phyloP scores from a whole-genome alignment of 2,113 vertebrate genomes.

The Myanophis thanlyinensis region DNA sequence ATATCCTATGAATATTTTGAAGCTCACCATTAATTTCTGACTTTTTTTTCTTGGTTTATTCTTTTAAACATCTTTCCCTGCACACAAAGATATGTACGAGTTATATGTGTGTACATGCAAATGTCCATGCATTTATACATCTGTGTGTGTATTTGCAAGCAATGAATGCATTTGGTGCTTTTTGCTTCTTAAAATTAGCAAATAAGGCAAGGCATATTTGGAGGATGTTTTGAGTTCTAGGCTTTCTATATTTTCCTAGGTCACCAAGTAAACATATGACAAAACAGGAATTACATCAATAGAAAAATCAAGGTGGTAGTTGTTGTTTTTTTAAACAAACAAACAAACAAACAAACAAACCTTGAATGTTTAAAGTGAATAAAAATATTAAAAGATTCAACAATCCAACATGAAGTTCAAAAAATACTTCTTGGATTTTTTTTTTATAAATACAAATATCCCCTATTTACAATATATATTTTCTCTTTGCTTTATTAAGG shows the following conservation, averaged over 20 bases:
- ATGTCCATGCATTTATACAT: background rate
- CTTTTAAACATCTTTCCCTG: background rate
- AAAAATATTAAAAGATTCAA: constrained; percentile 71
- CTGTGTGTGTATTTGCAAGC: background rate
- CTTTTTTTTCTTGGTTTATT: background rate
- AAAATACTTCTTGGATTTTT: constrained; percentile 65
- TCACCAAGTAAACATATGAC: constrained; percentile 56
- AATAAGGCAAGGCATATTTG: constrained; percentile 73
- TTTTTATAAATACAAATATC: constrained; percentile 68
- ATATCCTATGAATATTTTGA: background rate
- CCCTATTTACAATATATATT: constrained; percentile 71
- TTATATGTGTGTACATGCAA: background rate
- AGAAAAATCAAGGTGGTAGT: constrained; percentile 55
- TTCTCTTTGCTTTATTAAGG: constrained; percentile 57
- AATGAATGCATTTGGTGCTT: background rate
- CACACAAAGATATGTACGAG: background rate
- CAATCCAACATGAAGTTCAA: constrained; percentile 63
- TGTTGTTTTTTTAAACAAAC: constrained; percentile 10
- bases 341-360: constrained; percentile 41
- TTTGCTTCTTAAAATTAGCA: constrained; percentile 63
- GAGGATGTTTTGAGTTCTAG: constrained; percentile 50
- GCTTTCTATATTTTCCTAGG: constrained; percentile 53
- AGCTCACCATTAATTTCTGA: background rate
- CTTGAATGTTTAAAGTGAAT: constrained; percentile 64
- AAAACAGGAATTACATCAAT: constrained; percentile 61